Evolutionary conservation across 1,140 invertebrate genomes (phyloP), one percentile per base, ranked within the genome.

Genomic region (Aphaenogaster ashmeadi): DNA sequence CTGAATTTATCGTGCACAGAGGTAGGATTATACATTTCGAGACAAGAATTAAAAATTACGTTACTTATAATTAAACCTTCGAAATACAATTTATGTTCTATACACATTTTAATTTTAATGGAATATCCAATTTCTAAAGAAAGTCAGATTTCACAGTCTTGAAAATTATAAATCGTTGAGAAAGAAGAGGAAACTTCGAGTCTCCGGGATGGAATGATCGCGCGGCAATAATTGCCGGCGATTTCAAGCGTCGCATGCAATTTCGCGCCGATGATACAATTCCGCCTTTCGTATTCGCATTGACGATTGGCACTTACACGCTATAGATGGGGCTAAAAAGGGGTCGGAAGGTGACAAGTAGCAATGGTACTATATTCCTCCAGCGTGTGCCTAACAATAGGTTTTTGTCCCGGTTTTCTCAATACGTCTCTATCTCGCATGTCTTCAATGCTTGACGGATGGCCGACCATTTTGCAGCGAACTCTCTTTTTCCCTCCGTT

Each of bases 361-460:
- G 44, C 56, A 52, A 69, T 50, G 72, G 36, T 60, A 77, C 71
- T 62, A 56, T 67, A 66, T 41, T 86, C 90, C 77, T 41, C 50
- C 38, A 67, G 15, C 75, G 56, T 54, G 69, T 69, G 64, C 78
- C 64, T 87, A 64, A 94, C 93, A 94, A 94, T 94, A 81, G 91
- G 90, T 92, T 94, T 94, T 93, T 93, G 93, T 93, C 92, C 93
- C 74, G 64, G 71, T 87, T 89, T 79, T 87, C 91, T 93, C 92
- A 92, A 93, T 94, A 92, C 92, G 88, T 94, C 91, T 94, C 92
- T 93, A 94, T 94, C 92, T 90, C 80, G 54, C 41, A 88, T 81
- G 79, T 91, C 88, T 91, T 93, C 92, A 93, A 94, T 94, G 91
- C 91, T 93, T 93, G 93, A 94, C 93, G 90, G 89, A 94, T 94